A percentile compares a stretch with the other conserved stretches of the same genome.
phyloP scores from a whole-genome alignment of 2,888 invertebrate species.

The Habrosyne pyritoides region DNA sequence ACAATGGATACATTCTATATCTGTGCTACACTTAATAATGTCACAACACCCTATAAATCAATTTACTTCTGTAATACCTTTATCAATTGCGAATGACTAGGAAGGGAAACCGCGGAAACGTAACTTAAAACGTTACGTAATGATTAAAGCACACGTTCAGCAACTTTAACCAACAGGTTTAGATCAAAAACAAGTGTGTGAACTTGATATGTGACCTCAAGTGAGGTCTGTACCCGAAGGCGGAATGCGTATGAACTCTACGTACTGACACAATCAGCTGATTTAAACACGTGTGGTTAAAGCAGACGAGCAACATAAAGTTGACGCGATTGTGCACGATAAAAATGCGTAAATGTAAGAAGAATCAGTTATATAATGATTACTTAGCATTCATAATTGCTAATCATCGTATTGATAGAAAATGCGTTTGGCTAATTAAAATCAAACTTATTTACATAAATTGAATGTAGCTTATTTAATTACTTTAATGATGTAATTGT shows the following conservation, averaged over 20 bases:
- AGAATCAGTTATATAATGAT: too few species aligned
- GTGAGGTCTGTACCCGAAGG: conserved; percentile 50
- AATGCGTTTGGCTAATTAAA: neutral
- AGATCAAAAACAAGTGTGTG: conserved; percentile 63
- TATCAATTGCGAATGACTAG: conserved; percentile 33
- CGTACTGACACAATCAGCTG: conserved; percentile 39
- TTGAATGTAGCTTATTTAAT: neutral
- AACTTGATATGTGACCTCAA: conserved; percentile 78
- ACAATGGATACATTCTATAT: conserved; percentile 8
- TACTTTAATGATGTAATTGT: neutral
- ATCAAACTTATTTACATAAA: neutral
- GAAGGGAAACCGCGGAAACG: conserved; percentile 47
- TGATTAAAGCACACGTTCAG: conserved; percentile 42
- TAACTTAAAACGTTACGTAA: conserved; percentile 34
- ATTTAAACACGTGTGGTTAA: conserved; percentile 54
- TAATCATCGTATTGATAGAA: neutral
- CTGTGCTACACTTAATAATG: conserved; percentile 8
- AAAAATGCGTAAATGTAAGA: too few species aligned
- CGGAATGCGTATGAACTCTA: conserved; percentile 57
- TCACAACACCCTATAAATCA: conserved; percentile 8
- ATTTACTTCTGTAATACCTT: conserved; percentile 17
- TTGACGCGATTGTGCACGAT: too few species aligned
- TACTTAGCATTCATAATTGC: neutral
- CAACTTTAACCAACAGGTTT: conserved; percentile 52
- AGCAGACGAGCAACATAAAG: conserved; percentile 37